phyloP scores from a whole-genome alignment of 2,888 invertebrate genomes.

The Cantharis lateralis region DNA sequence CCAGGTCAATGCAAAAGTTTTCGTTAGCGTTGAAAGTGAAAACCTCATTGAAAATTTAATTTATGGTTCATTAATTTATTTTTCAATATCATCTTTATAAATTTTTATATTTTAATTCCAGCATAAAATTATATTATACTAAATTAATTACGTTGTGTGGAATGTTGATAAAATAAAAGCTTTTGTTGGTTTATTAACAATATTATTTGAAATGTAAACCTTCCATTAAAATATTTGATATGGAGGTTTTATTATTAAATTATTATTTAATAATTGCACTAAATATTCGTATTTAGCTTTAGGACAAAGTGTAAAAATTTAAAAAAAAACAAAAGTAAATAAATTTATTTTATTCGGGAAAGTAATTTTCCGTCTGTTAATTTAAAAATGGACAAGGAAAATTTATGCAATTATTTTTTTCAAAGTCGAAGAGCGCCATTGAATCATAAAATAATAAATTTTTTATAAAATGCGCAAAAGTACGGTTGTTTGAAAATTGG shows the following conservation, averaged over 20 bases:
- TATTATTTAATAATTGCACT: neutral
- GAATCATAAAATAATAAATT: too few relatives aligned
- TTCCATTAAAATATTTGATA: neutral
- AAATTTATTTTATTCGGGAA: too few relatives aligned
- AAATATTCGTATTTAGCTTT: too few relatives aligned
- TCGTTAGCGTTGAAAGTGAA: neutral
- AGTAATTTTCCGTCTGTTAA: too few relatives aligned
- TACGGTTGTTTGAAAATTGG: too few relatives aligned
- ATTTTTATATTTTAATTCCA: neutral
- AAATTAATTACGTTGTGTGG: neutral
- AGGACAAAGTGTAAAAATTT: too few relatives aligned
- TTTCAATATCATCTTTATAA: neutral
- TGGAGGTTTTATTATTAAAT: neutral
- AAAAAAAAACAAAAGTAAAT: too few relatives aligned
- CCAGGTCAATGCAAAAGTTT: neutral
- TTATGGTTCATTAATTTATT: neutral
- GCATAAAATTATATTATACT: neutral
- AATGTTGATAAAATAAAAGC: neutral
- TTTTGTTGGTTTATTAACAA: neutral
- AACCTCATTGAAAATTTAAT: neutral
- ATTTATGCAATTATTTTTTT: too few relatives aligned
- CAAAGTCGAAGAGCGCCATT: too few relatives aligned
- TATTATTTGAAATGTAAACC: neutral
- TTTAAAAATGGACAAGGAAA: too few relatives aligned
- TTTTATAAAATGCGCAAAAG: too few relatives aligned